Evolutionary conservation across 2,888 invertebrate species (phyloP).

Genomic region (Amiota communis): DNA sequence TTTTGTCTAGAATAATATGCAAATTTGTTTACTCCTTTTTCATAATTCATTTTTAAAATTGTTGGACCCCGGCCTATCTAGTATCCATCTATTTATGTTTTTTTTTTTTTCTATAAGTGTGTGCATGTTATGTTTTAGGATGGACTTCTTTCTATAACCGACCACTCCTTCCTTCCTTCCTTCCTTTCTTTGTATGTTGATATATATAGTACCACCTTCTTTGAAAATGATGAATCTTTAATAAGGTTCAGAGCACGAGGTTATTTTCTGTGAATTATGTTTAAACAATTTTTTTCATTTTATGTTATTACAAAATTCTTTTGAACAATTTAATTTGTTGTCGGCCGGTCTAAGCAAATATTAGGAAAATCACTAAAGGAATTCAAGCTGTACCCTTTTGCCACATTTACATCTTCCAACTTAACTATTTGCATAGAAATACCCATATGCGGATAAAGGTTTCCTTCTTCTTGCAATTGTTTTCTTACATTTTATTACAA

Average conservation of each 20-base stretch:
- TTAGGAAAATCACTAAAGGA: not conserved
- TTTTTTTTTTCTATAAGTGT: not conserved
- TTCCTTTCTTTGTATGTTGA: no score
- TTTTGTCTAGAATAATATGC: conserved; percentile 51
- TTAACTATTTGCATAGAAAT: no score
- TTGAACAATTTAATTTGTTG: conserved; percentile 7
- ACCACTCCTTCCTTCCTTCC: no score
- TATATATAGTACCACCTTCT: no score
- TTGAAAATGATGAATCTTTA: conserved; percentile 15
- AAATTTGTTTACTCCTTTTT: conserved; percentile 61
- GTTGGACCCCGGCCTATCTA: conserved; percentile 59
- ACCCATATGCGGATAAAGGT: not conserved
- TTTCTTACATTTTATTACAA: conserved; percentile 22
- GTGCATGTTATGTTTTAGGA: not conserved
- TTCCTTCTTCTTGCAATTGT: not conserved
- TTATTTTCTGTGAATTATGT: conserved; percentile 11
- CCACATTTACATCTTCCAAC: no score
- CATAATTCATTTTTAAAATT: conserved; percentile 65
- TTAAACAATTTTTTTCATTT: conserved; percentile 27
- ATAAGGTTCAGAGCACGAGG: conserved; percentile 6
- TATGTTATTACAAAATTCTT: conserved; percentile 45
- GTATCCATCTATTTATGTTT: not conserved
- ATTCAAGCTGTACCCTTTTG: no score
- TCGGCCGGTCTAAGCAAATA: not conserved
- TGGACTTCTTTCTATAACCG: not conserved